phyloP scores from a whole-genome alignment of 2,888 invertebrate genomes.

The Noctua janthe region DNA sequence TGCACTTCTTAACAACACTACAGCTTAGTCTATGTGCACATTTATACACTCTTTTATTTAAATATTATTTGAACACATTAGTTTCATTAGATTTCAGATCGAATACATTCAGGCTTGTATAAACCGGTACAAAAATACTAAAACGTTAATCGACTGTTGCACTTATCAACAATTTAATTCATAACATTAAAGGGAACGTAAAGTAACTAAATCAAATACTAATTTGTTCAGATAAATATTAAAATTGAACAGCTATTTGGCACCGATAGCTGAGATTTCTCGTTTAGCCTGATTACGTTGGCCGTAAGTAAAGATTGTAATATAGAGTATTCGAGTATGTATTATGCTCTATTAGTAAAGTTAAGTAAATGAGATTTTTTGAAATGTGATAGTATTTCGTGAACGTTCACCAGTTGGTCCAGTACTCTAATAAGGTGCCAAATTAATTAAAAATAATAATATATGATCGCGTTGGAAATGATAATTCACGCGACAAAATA shows the following conservation, averaged over 20 bases:
- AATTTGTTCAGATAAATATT: constrained; percentile 28
- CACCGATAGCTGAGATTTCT: constrained; percentile 56
- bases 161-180: not conserved
- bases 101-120: constrained; percentile 16
- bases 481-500: constrained; percentile 47
- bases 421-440: constrained; percentile 68
- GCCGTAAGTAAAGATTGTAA: constrained; percentile 28
- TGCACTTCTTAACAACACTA: constrained; percentile 54
- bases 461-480: constrained; percentile 35
- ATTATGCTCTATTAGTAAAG: constrained; percentile 54
- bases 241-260: constrained; percentile 41
- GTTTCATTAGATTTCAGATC: constrained; percentile 23
- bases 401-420: constrained; percentile 56
- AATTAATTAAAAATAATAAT: constrained; percentile 54
- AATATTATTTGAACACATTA: constrained; percentile 26
- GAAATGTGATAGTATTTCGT: constrained; percentile 70
- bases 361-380: constrained; percentile 49
- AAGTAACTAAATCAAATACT: not conserved
- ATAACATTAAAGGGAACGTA: not conserved
- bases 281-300: constrained; percentile 30
- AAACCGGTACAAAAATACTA: not conserved
- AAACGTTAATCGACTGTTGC: constrained; percentile 9
- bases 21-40: constrained; percentile 53
- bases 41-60: constrained; percentile 32
- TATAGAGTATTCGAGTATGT: constrained; percentile 49